Base-by-base conservation (phyloP, 2,113 vertebrate species). In the Ctenodactylus gundi region DNA sequence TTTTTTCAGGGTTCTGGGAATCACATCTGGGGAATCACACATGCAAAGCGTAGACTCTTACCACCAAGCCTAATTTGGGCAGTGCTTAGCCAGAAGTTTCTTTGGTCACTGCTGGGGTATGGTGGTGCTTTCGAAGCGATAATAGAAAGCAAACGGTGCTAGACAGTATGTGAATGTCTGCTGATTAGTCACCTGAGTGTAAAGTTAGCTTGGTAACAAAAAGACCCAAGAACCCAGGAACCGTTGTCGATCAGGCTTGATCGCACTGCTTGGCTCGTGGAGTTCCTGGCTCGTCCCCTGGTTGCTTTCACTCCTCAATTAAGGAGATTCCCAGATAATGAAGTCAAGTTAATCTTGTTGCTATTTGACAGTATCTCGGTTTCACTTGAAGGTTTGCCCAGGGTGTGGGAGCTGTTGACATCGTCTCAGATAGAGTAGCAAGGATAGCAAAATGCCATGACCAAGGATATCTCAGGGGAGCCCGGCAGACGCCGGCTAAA, bases 321-420 rank as follows among this genome's bases (percentile, higher is more conserved):
- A 90, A 94, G 86, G 82, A 77, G 64, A 93, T 90, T 76, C 87
- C 91, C 95, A 67, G 81, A 84, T 95, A 95, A 95, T 85, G 77
- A 96, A 88, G 93, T 88, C 91, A 64, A 44, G 88, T 80, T 92
- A 76, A 70, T 92, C 57, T 7, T 70, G 55, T 70, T 72, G 60
- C 92, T 70, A 9, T 75, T 95, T 94, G 88, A 88, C 90, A 85
- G 90, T 58, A 46, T 97, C 93, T 97, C 87, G 3, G 64, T 96
- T 95, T 95, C 95, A 88, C 57, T 92, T 93, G 95, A 97, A 85
- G 85, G 53, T 87, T 49, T 96, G 92, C 95, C 96, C 85, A 62
- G 77, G 51, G 76, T 57, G 94, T 76, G 83, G 94, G 85, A 93
- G 67, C 77, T 92, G 85, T 95, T 96, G 92, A 93, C 94, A 90